These are phyloP conservation scores for Anthophora plumipes DNA, from an alignment of 2,888 invertebrate genomes.

Conservation along the genomic window DNA sequence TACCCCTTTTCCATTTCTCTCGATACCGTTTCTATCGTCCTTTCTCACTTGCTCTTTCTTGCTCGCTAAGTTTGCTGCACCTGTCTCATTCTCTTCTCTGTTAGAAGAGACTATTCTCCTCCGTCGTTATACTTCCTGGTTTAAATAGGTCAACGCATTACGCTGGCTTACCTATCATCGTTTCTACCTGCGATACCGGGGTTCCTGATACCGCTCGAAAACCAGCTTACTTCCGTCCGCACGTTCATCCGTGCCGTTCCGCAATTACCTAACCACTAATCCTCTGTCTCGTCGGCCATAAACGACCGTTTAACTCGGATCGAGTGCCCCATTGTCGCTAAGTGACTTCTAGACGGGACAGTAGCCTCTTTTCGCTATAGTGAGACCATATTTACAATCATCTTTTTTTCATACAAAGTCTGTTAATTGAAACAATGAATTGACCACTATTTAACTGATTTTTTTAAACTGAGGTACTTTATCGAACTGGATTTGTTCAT, in stretches of 20 bases:
- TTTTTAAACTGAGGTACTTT: neutral
- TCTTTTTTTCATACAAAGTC: neutral
- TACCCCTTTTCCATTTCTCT: neutral
- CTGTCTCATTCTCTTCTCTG: neutral
- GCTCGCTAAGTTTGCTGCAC: neutral
- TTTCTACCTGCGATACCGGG: slow-evolving; percentile 61
- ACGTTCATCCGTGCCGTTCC: slow-evolving; percentile 43
- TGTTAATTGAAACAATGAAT: neutral
- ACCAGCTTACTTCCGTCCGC: slow-evolving; percentile 52
- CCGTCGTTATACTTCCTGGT: slow-evolving; percentile 73
- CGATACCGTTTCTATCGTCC: neutral
- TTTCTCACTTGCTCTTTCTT: neutral
- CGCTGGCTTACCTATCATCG: slow-evolving; percentile 73
- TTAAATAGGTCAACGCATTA: slow-evolving; percentile 76
- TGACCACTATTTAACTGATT: neutral
- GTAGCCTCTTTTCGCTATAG: slow-evolving; percentile 9
- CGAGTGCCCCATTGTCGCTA: slow-evolving; percentile 39
- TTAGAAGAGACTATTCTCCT: neutral
- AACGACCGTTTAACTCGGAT: slow-evolving; percentile 62
- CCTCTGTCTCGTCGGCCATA: slow-evolving; percentile 48
- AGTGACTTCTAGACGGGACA: slow-evolving; percentile 45
- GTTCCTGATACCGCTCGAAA: slow-evolving; percentile 67
- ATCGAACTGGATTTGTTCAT: no score
- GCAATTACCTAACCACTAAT: slow-evolving; percentile 61
- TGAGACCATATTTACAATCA: neutral